Evolutionary conservation across 2,888 invertebrate genomes (phyloP), one percentile per base, ranked within the genome.

Genomic region (Nomada fucata): DNA sequence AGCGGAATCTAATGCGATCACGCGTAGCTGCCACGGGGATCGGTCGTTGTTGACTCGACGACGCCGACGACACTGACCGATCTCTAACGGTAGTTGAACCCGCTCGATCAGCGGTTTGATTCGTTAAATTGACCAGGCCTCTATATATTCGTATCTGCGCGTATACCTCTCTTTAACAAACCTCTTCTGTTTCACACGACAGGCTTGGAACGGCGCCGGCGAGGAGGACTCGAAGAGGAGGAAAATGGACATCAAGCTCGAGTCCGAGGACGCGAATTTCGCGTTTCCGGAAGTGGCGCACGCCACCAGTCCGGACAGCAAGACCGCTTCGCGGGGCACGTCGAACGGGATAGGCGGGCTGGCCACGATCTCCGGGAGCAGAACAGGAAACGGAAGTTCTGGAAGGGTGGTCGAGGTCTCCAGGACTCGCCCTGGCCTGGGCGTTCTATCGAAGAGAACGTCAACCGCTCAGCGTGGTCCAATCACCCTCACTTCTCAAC

Each of bases 261-360:
- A 97, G 94, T 95, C 96, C 90, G 96, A 96, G 92, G 96, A 96
- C 91, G 95, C 96, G 63, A 96, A 96, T 92, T 97, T 96, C 94
- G 94, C 95, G 86, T 96, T 96, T 93, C 95, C 95, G 78, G 95
- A 95, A 88, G 94, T 94, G 65, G 93, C 92, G 77, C 93, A 93
- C 79, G 90, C 91, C 82, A 69, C 89, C 67, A 86, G 79, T 23
- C 71, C 83, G 73, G 88, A 91, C 85, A 83, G 87, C 90, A 91
- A 91, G 89, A 76, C 89, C 71, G 79, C 87, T 69, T 65, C 20
- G n/a, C 83, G 88, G 50, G 81, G 57, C 63, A 78, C 84, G n/a
- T 86, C 87, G 47, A 87, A 86, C 69, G 89, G 88, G n/a, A 86
- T 82, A 67, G 89, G 67, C 0, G 73, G 86, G 70, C 86, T 86